Evolutionary conservation across 2,113 vertebrate genomes (phyloP).

Genomic region (Euleptes europaea): DNA sequence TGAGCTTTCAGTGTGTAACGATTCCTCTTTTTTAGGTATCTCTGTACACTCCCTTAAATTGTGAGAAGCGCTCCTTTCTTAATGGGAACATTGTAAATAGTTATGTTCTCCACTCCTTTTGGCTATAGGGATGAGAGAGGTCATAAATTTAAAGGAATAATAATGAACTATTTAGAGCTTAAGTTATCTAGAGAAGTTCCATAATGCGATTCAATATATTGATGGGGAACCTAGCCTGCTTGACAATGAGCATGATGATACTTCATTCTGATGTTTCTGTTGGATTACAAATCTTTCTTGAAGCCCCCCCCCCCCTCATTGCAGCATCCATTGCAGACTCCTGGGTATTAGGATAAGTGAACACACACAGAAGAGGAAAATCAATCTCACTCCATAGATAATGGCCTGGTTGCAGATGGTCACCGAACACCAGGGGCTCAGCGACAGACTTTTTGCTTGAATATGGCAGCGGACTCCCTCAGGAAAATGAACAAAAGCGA

Average conservation of each 20-base stretch:
- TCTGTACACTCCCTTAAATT: no score
- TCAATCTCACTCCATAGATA: slow-evolving; percentile 66
- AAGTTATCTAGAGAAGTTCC: not conserved
- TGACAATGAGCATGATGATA: slow-evolving; percentile 37
- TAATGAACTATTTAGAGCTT: not conserved
- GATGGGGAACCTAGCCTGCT: slow-evolving; percentile 33
- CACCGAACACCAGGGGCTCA: slow-evolving; percentile 52
- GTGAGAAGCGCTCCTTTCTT: not conserved
- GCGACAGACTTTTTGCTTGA: slow-evolving; percentile 40
- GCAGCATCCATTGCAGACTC: slow-evolving; percentile 56
- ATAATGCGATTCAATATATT: slow-evolving; percentile 34
- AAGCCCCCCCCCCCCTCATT: not conserved
- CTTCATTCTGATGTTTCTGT: slow-evolving; percentile 43
- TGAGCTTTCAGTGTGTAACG: not conserved
- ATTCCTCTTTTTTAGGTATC: not conserved
- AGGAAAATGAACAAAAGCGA: slow-evolving; percentile 45
- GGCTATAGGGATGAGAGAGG: not conserved
- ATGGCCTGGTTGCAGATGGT: slow-evolving; percentile 68
- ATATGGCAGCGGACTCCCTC: slow-evolving; percentile 25
- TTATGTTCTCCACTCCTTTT: not conserved
- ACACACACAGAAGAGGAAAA: slow-evolving; percentile 63
- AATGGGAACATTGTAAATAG: not conserved
- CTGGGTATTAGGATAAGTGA: slow-evolving; percentile 65
- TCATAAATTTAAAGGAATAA: not conserved
- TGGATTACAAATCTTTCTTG: slow-evolving; percentile 56